Percentiles rank a stretch among this genome's conserved stretches.
These are phyloP conservation scores for Brachionus calyciflorus DNA, from an alignment of 1,140 invertebrate species.

Conservation along the genomic window DNA sequence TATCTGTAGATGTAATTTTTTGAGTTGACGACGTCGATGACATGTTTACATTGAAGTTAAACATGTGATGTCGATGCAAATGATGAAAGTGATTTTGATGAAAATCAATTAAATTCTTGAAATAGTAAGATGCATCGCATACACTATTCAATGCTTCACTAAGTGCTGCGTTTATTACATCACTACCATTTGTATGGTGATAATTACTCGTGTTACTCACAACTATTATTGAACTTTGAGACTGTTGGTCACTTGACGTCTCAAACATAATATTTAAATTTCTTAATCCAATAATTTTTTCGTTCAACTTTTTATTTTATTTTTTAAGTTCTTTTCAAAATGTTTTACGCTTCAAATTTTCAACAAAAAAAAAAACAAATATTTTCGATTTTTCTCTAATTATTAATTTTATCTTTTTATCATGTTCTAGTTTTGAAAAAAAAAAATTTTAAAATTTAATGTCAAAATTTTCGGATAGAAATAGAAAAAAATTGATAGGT, in stretches of 20 bases:
- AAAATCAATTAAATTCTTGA: conserved; percentile 21
- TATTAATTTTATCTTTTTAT: conserved; percentile 4
- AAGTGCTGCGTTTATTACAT: neutral
- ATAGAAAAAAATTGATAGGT: neutral
- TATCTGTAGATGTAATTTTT: conserved; percentile 6
- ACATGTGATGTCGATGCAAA: conserved; percentile 19
- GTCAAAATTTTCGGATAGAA: neutral
- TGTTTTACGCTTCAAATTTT: too few species aligned
- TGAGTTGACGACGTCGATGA: too few species aligned
- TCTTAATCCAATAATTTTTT: neutral
- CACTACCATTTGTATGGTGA: neutral
- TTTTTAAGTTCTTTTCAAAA: too few species aligned
- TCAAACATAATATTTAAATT: conserved; percentile 1
- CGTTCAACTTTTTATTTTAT: too few species aligned
- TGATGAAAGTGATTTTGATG: conserved; percentile 19
- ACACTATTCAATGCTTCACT: neutral
- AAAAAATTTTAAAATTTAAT: neutral
- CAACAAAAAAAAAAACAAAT: too few species aligned
- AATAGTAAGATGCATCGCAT: conserved; percentile 24
- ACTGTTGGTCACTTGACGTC: conserved; percentile 8
- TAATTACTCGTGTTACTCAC: conserved; percentile 24
- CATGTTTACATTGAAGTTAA: conserved; percentile 2
- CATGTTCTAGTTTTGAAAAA: neutral
- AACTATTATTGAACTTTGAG: conserved; percentile 25
- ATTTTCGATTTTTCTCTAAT: too few species aligned